A percentile compares a stretch with the other conserved stretches of the same genome.
Conservation (phyloP, 2,888 invertebrate genomes). For the Anthrax anthrax region DNA sequence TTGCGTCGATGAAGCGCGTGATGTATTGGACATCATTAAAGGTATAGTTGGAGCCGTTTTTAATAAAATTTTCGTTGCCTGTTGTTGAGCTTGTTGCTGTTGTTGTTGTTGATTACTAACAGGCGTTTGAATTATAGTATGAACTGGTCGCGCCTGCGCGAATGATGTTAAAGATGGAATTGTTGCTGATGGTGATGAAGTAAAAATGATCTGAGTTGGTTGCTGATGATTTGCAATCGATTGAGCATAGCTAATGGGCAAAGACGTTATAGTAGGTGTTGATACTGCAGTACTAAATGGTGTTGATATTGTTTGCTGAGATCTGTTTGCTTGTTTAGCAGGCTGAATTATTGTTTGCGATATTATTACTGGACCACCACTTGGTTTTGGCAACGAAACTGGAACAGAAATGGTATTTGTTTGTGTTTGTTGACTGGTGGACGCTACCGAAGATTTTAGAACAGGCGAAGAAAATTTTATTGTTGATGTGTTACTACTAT, state of each 20-base stretch:
- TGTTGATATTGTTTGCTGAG: neutral
- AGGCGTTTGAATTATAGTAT: slow-evolving; percentile 26
- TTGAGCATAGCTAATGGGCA: slow-evolving; percentile 1
- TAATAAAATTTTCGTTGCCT: slow-evolving; percentile 30
- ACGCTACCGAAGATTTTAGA: slow-evolving; percentile 4
- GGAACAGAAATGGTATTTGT: slow-evolving; percentile 8
- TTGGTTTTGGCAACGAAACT: slow-evolving; percentile 8
- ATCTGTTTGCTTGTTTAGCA: slow-evolving; percentile 19
- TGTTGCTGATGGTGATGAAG: slow-evolving; percentile 19
- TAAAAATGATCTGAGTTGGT: slow-evolving; percentile 26
- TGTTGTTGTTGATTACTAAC: slow-evolving; percentile 17
- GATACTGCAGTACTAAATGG: slow-evolving; percentile 5
- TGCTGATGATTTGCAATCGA: slow-evolving; percentile 15
- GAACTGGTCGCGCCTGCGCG: slow-evolving; percentile 22
- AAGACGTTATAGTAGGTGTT: neutral
- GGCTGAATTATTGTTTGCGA: slow-evolving; percentile 34
- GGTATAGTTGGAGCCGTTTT: slow-evolving; percentile 32
- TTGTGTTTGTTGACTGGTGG: slow-evolving; percentile 11
- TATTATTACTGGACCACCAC: slow-evolving; percentile 28
- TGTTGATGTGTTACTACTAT: slow-evolving; percentile 1
- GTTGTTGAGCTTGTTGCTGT: slow-evolving; percentile 20
- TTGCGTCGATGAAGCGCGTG: slow-evolving; percentile 14
- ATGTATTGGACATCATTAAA: slow-evolving; percentile 24
- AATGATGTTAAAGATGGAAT: slow-evolving; percentile 30
- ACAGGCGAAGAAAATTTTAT: slow-evolving; percentile 5